phyloP scores from a whole-genome alignment of 2,797 vertebrate species.

The Mormyrops attenuatus region DNA sequence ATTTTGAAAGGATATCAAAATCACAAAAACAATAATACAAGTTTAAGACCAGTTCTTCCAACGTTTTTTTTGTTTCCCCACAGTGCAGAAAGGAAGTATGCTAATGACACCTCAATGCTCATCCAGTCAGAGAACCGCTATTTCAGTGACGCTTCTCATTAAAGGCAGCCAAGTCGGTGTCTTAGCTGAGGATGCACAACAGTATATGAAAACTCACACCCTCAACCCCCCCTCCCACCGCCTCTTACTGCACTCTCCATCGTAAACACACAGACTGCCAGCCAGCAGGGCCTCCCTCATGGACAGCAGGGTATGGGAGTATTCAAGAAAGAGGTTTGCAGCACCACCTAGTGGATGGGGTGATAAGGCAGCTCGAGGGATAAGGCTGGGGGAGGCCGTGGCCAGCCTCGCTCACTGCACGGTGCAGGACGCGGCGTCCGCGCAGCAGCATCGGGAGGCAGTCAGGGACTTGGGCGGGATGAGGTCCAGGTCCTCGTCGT shows the following conservation, averaged over 20 bases:
- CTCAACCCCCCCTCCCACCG: background rate
- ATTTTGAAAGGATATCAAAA: background rate
- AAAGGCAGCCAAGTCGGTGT: background rate
- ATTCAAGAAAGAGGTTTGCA: background rate
- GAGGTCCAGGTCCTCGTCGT: slow-evolving; percentile 93
- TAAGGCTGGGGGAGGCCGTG: background rate
- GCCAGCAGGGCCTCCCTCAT: background rate
- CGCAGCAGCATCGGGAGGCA: slow-evolving; percentile 67
- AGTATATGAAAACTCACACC: background rate
- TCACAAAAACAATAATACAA: background rate
- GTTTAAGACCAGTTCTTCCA: background rate
- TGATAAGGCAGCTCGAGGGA: background rate
- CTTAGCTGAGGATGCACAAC: background rate
- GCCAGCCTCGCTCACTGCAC: slow-evolving; percentile 64
- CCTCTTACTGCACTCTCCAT: background rate
- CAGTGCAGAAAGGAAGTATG: background rate
- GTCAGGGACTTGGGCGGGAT: slow-evolving; percentile 87
- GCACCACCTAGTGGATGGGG: background rate
- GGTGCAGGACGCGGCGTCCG: slow-evolving; percentile 68
- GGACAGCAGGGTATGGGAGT: background rate
- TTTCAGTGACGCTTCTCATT: background rate
- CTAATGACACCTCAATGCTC: background rate
- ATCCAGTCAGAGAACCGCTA: background rate
- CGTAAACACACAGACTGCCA: background rate
- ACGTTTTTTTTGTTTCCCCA: background rate